These are phyloP conservation scores for Thamnophis sirtalis DNA, from an alignment of 2,113 vertebrate genomes.

Conservation along the genomic window DNA sequence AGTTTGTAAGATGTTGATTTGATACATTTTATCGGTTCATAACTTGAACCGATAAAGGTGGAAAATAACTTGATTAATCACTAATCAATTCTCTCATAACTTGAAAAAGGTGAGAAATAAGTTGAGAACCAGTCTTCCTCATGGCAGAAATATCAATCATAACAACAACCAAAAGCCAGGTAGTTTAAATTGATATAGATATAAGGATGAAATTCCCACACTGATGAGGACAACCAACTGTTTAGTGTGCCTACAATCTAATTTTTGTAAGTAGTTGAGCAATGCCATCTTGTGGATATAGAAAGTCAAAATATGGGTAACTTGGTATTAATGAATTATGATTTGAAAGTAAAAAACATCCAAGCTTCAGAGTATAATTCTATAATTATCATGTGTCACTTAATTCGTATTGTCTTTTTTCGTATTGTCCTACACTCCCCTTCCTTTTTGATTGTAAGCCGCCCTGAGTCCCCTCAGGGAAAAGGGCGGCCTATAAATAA, in stretches of 20 bases:
- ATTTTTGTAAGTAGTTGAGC: not conserved
- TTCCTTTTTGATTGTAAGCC: too few relatives aligned
- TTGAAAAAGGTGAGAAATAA: not conserved
- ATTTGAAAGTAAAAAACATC: not conserved
- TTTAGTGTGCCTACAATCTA: not conserved
- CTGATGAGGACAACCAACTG: not conserved
- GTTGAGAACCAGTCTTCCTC: not conserved
- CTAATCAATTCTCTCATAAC: not conserved
- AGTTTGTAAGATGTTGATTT: not conserved
- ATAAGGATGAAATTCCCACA: not conserved
- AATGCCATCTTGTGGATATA: conserved; percentile 19
- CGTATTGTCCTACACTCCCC: too few relatives aligned
- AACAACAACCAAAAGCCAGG: not conserved
- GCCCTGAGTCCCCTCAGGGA: too few relatives aligned
- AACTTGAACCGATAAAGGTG: too few relatives aligned
- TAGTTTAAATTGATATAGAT: not conserved
- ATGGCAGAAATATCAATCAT: not conserved
- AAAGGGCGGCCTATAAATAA: too few relatives aligned
- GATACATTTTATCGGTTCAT: not conserved
- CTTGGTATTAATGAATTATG: not conserved
- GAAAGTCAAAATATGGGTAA: not conserved
- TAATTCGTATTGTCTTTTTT: too few relatives aligned
- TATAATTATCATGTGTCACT: not conserved
- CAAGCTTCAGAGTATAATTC: not conserved
- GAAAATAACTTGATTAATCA: not conserved